Conservation (phyloP, 2,888 invertebrate species). For the Caenorhabditis sp. region DNA sequence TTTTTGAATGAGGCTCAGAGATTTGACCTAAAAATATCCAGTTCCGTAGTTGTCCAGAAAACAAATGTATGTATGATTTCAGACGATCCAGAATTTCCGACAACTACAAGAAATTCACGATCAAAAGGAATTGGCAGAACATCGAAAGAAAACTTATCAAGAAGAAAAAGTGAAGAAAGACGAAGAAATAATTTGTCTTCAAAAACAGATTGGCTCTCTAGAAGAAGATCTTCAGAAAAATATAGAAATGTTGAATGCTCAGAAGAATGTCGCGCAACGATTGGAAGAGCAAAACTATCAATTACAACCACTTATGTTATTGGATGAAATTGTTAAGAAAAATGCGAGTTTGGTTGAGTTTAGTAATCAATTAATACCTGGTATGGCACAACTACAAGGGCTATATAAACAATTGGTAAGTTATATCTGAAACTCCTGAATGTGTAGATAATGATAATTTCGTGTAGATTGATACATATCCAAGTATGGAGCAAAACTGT, state of each 20-base stretch:
- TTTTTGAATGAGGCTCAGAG: no score
- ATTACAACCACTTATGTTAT: slow-evolving; percentile 35
- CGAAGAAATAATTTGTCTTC: slow-evolving; percentile 40
- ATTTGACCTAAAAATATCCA: no score
- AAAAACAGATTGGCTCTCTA: slow-evolving; percentile 30
- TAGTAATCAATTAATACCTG: slow-evolving; percentile 17
- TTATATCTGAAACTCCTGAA: neutral
- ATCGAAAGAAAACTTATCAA: slow-evolving; percentile 42
- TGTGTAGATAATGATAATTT: neutral
- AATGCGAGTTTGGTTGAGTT: slow-evolving; percentile 19
- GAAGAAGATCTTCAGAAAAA: slow-evolving; percentile 38
- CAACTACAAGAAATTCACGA: slow-evolving; percentile 44
- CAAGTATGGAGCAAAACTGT: slow-evolving; percentile 23
- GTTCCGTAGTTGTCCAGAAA: no score
- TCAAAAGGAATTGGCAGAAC: slow-evolving; percentile 48
- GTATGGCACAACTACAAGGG: slow-evolving; percentile 12
- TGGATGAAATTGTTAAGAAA: slow-evolving; percentile 33
- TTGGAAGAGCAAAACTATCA: slow-evolving; percentile 39
- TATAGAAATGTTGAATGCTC: slow-evolving; percentile 37
- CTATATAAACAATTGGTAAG: slow-evolving; percentile 36
- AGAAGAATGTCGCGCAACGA: slow-evolving; percentile 35
- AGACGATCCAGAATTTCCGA: slow-evolving; percentile 47
- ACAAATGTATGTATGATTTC: no score
- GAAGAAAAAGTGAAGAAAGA: slow-evolving; percentile 38
- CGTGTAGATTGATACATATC: slow-evolving; percentile 35